phyloP scores from a whole-genome alignment of 2,113 vertebrate genomes.

The Circaetus cinerascens region DNA sequence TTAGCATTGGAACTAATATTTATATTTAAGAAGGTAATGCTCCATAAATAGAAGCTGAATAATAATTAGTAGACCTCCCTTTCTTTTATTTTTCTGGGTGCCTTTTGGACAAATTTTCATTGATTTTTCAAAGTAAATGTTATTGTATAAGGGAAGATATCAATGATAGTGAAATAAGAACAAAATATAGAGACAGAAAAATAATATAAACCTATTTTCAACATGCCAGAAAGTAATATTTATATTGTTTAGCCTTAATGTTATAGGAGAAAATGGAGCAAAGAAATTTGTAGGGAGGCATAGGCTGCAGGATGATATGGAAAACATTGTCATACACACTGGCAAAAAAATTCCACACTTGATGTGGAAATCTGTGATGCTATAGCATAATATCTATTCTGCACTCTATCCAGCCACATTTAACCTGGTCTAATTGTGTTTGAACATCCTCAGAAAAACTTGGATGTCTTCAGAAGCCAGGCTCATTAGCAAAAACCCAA shows the following conservation, averaged over 20 bases:
- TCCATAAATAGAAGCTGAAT: background rate
- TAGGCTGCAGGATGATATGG: background rate
- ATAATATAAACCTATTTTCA: background rate
- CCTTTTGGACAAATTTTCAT: background rate
- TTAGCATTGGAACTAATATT: background rate
- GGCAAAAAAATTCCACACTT: background rate
- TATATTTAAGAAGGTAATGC: background rate
- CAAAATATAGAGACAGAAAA: background rate
- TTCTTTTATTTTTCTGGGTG: background rate
- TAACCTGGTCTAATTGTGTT: background rate
- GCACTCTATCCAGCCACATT: background rate
- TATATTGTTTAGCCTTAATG: background rate
- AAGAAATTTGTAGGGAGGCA: background rate
- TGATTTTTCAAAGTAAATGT: background rate
- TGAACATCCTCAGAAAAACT: background rate
- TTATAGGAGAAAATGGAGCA: background rate
- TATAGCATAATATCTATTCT: background rate
- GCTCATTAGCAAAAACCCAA: accelerated
- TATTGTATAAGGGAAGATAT: background rate
- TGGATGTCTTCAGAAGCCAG: background rate
- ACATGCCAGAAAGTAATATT: background rate
- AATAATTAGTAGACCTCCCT: background rate
- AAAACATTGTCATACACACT: accelerated
- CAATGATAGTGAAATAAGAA: background rate
- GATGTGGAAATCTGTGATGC: background rate